Conservation (phyloP, 2,888 invertebrate genomes). For the Phymatocera aterrima region DNA sequence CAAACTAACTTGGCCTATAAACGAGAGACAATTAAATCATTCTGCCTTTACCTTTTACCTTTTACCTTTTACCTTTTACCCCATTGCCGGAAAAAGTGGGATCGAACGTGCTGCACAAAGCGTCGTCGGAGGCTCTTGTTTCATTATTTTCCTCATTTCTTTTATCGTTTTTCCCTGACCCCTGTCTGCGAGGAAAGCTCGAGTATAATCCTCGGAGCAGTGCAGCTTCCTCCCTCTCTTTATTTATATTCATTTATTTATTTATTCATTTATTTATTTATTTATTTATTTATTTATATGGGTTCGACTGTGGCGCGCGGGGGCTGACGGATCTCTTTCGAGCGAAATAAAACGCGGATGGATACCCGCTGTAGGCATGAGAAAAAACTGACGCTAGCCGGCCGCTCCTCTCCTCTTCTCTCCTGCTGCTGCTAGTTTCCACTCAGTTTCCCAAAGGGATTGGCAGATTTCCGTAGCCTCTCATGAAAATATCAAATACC, state of each 20-base stretch:
- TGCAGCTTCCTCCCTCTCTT: neutral
- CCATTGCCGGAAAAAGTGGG: no score
- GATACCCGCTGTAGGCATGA: neutral
- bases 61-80: no score
- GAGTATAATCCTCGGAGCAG: conserved; percentile 15
- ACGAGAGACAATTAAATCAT: conserved; percentile 12
- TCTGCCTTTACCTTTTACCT: no score
- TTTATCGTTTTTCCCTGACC: neutral
- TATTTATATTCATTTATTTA: conserved; percentile 40
- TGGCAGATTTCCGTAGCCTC: conserved; percentile 36
- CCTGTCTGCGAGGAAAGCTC: neutral
- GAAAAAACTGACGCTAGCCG: neutral
- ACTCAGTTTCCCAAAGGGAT: conserved; percentile 26
- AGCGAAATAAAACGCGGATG: neutral
- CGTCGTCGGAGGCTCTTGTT: neutral
- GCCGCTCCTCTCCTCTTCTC: no score
- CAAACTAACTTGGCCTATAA: neutral
- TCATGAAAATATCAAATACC: conserved; percentile 27
- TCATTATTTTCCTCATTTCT: neutral
- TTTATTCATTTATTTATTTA: conserved; percentile 36
- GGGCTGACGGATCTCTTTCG: neutral
- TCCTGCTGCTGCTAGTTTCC: conserved; percentile 22
- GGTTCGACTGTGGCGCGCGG: conserved; percentile 8
- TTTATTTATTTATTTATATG: conserved; percentile 40
- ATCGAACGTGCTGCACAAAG: neutral